A percentile compares a stretch with the other conserved stretches of the same genome.
Conservation (phyloP, 2,113 vertebrate genomes). For the Cinclus mexicanus region DNA sequence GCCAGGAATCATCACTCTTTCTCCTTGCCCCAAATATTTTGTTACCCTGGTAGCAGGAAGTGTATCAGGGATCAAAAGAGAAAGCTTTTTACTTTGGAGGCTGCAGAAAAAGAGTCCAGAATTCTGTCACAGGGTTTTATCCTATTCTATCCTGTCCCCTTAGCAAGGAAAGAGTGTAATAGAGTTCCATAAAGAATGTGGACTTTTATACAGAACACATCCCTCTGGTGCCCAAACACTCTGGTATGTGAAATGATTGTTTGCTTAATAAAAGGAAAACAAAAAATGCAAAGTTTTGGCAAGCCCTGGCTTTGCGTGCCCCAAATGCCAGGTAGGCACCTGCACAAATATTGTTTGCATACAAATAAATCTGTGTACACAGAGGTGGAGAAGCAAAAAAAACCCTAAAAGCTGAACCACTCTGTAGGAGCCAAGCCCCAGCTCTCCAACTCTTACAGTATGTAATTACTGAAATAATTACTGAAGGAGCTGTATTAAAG, state of each 20-base stretch:
- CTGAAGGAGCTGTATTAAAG: background rate
- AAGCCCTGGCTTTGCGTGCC: background rate
- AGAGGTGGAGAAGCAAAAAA: background rate
- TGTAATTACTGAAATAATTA: background rate
- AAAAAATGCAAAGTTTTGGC: background rate
- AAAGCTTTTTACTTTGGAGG: background rate
- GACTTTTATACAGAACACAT: background rate
- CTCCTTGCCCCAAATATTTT: background rate
- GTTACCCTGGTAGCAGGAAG: background rate
- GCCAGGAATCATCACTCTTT: background rate
- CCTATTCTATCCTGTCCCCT: background rate
- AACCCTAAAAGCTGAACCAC: background rate
- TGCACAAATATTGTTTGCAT: slow-evolving; percentile 14
- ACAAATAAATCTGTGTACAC: slow-evolving; percentile 1
- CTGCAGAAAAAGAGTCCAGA: background rate
- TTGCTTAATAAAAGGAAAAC: background rate
- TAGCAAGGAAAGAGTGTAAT: background rate
- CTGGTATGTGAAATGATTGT: background rate
- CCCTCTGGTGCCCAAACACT: background rate
- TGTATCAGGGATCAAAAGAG: background rate
- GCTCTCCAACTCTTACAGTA: background rate
- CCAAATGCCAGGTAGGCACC: background rate
- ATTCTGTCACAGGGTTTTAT: background rate
- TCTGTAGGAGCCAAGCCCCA: background rate
- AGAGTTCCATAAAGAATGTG: background rate